These are phyloP conservation scores for Platycercus adscitus DNA, from an alignment of 2,113 vertebrate species.

Conservation along the genomic window DNA sequence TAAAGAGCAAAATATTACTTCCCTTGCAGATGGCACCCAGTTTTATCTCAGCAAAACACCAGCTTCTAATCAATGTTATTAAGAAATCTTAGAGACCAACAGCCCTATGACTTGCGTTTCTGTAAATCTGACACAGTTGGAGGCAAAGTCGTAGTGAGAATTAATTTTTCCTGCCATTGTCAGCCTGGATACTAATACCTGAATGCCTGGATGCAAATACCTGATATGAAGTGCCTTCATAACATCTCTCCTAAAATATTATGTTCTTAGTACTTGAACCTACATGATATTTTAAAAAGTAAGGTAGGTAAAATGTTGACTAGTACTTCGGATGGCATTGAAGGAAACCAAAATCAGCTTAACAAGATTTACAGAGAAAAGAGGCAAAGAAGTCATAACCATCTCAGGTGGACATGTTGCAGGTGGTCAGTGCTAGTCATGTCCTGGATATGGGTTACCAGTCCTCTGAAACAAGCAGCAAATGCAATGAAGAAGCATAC, in stretches of 20 bases:
- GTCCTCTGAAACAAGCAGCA: neutral
- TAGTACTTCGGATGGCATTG: neutral
- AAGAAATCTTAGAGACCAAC: slow-evolving; percentile 32
- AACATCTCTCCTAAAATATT: neutral
- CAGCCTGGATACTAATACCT: neutral
- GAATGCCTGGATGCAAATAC: neutral
- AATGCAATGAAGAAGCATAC: neutral
- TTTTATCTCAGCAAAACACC: slow-evolving; percentile 71
- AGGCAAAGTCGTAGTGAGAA: neutral
- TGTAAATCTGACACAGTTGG: slow-evolving; percentile 49
- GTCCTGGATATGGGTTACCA: neutral
- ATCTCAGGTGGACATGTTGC: neutral
- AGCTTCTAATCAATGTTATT: slow-evolving; percentile 29
- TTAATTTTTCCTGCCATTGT: slow-evolving; percentile 36
- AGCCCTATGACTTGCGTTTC: neutral
- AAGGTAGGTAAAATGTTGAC: neutral
- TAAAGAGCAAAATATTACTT: slow-evolving; percentile 47
- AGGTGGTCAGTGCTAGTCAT: neutral
- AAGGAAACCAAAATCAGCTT: neutral
- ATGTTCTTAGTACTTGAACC: neutral
- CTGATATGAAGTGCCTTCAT: neutral
- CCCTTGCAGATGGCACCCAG: slow-evolving; percentile 63
- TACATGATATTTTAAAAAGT: neutral
- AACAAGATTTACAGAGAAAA: neutral
- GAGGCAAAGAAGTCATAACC: rapidly evolving